These are phyloP conservation scores for Aviceda leuphotes DNA, from an alignment of 2,797 vertebrate species.

Conservation along the genomic window DNA sequence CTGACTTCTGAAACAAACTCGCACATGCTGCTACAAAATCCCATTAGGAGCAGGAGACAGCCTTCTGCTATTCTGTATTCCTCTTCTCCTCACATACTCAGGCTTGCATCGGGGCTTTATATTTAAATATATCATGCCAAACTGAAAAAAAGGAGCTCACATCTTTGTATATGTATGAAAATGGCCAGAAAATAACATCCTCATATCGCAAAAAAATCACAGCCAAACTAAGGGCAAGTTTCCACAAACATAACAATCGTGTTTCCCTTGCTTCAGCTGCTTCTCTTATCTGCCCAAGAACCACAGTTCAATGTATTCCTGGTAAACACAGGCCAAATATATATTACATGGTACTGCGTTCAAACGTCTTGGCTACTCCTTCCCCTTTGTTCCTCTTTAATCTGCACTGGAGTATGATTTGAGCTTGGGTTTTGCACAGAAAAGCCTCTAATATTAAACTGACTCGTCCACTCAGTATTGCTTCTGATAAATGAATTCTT, in stretches of 20 bases:
- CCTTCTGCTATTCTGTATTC: constrained; percentile 79
- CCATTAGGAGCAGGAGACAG: constrained; percentile 80
- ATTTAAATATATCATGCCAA: constrained; percentile 67
- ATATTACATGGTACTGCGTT: not conserved
- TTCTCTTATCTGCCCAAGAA: not conserved
- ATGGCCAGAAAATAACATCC: not conserved
- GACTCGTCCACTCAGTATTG: not conserved
- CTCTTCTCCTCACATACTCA: constrained; percentile 33
- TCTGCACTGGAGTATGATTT: not conserved
- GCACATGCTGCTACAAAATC: constrained; percentile 84
- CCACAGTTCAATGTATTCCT: not conserved
- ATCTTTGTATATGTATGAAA: not conserved
- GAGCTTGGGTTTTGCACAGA: constrained; percentile 2
- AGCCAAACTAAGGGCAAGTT: constrained; percentile 32
- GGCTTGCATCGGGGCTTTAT: constrained; percentile 44
- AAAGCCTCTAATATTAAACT: constrained; percentile 16
- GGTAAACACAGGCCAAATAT: not conserved
- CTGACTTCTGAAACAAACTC: constrained; percentile 88
- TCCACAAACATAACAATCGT: not conserved
- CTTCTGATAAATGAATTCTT: constrained; percentile 31
- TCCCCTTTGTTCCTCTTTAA: not conserved
- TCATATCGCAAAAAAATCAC: not conserved
- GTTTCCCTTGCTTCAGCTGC: not conserved
- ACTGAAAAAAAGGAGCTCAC: constrained; percentile 15
- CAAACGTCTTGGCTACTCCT: constrained; percentile 18